These are phyloP conservation scores for Capromys pilorides DNA, from an alignment of 2,797 vertebrate genomes.

Conservation along the genomic window DNA sequence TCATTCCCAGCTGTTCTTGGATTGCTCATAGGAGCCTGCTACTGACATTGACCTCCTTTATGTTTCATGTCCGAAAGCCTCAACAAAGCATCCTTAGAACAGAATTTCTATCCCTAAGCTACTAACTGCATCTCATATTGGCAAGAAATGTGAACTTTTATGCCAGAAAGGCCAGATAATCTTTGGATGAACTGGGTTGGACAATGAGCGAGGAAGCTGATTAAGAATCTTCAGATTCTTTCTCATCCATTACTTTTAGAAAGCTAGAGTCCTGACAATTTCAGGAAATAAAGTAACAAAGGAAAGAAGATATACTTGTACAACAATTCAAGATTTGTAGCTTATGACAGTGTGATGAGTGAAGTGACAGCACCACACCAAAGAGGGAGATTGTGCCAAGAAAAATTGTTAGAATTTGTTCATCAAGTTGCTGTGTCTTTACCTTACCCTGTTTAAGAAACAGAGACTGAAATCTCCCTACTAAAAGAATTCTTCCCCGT, in stretches of 20 bases:
- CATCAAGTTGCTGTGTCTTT: neutral
- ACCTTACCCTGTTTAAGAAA: neutral
- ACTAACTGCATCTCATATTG: neutral
- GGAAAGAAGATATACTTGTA: conserved; percentile 22
- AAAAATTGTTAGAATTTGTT: conserved; percentile 32
- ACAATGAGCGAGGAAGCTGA: neutral
- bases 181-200: neutral
- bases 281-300: conserved; percentile 27
- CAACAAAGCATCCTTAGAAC: neutral
- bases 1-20: neutral
- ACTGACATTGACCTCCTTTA: neutral
- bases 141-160: neutral
- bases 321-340: neutral
- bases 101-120: neutral
- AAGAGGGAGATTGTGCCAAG: neutral
- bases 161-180: neutral
- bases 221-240: neutral
- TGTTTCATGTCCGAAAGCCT: neutral
- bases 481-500: conserved; percentile 3
- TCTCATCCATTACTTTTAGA: conserved; percentile 1
- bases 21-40: neutral
- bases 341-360: neutral
- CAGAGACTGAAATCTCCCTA: neutral
- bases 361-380: neutral
- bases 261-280: neutral